phyloP scores from a whole-genome alignment of 2,888 invertebrate genomes.

The Torymus texanus region DNA sequence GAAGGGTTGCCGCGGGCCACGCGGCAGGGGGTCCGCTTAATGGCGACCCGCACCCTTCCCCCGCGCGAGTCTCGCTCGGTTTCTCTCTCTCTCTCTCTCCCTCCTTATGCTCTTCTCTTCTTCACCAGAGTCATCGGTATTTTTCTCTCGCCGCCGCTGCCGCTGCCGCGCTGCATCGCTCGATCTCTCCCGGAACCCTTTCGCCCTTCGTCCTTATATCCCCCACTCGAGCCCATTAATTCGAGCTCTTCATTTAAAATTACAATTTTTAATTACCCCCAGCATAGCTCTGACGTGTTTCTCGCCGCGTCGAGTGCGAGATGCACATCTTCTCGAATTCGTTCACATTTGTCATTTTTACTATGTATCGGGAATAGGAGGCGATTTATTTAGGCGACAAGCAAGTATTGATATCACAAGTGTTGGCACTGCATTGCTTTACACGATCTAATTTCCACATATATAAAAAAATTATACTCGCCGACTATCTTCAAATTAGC shows the following conservation, averaged over 20 bases:
- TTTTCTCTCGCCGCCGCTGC: constrained; percentile 47
- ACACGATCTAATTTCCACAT: too few relatives aligned
- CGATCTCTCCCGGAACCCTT: constrained; percentile 21
- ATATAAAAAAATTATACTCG: too few relatives aligned
- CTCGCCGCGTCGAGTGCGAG: background rate
- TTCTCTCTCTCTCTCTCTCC: constrained; percentile 11
- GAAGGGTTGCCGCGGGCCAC: constrained; percentile 75
- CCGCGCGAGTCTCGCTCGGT: background rate
- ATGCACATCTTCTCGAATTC: too few relatives aligned
- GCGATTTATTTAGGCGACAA: too few relatives aligned
- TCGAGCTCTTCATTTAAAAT: constrained; percentile 55
- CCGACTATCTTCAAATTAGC: too few relatives aligned
- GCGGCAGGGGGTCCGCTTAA: constrained; percentile 75
- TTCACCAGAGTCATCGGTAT: constrained; percentile 35
- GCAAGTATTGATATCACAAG: too few relatives aligned
- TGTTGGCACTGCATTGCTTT: too few relatives aligned
- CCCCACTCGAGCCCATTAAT: constrained; percentile 49
- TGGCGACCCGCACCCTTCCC: constrained; percentile 67
- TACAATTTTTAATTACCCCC: constrained; percentile 50
- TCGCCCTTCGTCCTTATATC: constrained; percentile 14
- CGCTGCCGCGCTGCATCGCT: background rate
- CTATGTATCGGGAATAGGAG: too few relatives aligned
- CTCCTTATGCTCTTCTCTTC: background rate
- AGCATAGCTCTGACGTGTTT: background rate
- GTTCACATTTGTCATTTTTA: too few relatives aligned